Base-by-base conservation (phyloP, 2,113 vertebrate species). In the Hemicordylus capensis region DNA sequence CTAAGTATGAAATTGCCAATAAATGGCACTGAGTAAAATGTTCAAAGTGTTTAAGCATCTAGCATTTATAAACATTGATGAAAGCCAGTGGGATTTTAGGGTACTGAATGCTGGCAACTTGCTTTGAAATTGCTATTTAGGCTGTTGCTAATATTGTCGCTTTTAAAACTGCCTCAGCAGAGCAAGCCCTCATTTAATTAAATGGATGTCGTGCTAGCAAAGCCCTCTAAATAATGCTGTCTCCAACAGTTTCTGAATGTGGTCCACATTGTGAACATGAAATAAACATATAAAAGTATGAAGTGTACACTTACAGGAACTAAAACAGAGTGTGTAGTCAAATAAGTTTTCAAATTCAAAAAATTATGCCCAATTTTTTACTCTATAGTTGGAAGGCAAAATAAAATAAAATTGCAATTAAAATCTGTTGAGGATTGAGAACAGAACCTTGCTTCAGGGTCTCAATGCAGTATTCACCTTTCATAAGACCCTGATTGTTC, bases 1-100 rank as follows among this genome's bases (percentile, higher is more conserved):
- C 84, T 86, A 83, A 69, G 77, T 2, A 6, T 76, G n/a, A 92
- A 84, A 34, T 54, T 7, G 78, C 14, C 20, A 74, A 82, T 39
- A 85, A 80, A 31, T 75, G 74, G 56, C 67, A 37, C 1, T 42
- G n/a, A 54, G 61, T 76, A n/a, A 1, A 31, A 39, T 24, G 58
- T 17, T 88, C 14, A 15, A 72, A 85, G 72, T 39, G 34, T 83
- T 14, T 75, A 58, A 69, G 14, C 1, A 8, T 10, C 8, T 79
- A 20, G 22, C 64, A 1, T 54, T 44, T 85, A 75, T 34, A 73
- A 26, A 6, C 70, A 73, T 5, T 83, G 81, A 83, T 61, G 11
- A 73, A 83, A 75, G 59, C 44, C n/a, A 51, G 31, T 19, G 22
- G 58, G n/a, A 63, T 64, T 83, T 83, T 37, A 31, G 26, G 58